Base-by-base conservation (phyloP, 2,797 vertebrate genomes). In the Sebastiscus albofasciatus region DNA sequence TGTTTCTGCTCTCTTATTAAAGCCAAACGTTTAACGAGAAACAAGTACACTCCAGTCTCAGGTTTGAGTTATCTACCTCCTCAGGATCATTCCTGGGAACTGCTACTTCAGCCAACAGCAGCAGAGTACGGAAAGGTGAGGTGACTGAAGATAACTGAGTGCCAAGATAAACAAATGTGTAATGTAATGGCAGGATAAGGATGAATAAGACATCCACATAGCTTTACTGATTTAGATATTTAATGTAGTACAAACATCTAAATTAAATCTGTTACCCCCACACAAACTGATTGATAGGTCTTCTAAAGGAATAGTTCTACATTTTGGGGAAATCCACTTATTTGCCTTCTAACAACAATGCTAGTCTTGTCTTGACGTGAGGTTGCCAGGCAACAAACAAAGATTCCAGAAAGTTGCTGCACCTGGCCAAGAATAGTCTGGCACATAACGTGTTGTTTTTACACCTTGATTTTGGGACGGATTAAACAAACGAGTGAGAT, bases 31-130 rank as follows among this genome's bases (percentile, higher is more conserved):
- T 67, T 59, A 18, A 66, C 52, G 33, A 46, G 72, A 79, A 77
- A 73, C 18, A 24, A 61, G 49, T 33, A 68, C 72, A 56, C 24
- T n/a, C 49, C 6, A 34, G 71, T 46, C n/a, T 52, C 9, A 11
- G 67, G 24, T 31, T 52, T 55, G 68, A 86, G 46, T 80, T 75
- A 82, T 67, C 59, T 64, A 62, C 58, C 59, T 29, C 65, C 49
- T 31, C 36, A 42, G 8, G 6, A 16, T n/a, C 18, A 61, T 80
- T 82, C 84, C 67, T 84, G 77, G 67, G 71, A 86, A 86, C 10
- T 7, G 8, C 36, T 58, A 24, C 46, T 6, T 14, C 72, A 69
- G 54, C 74, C 59, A 29, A 27, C 68, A 59, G 39, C 33, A 39
- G 58, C 54, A 8, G 6, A 26, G 36, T 16, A 42, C 39, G 4